Base-by-base conservation (phyloP, 2,113 vertebrate species). In the Microtus richardsoni region DNA sequence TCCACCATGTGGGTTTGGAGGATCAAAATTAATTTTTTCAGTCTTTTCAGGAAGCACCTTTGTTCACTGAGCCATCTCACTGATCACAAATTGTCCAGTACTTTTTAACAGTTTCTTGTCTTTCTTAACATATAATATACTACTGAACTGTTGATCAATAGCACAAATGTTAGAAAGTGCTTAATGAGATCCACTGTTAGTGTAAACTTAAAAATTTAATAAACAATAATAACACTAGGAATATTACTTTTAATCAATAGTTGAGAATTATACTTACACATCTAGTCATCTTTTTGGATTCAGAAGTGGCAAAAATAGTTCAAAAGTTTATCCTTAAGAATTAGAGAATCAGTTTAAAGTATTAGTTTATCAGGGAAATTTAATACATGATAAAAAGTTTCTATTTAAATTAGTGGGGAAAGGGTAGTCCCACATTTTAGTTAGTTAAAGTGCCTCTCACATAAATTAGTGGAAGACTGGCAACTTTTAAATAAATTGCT, bases 231-330 rank as follows among this genome's bases (percentile, higher is more conserved):
- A 68, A 74, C 13, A 64, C 30, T 39, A 74, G 30, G 44, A 86
- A 74, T 82, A 17, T 58, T 92, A 11, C 58, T 92, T 88, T 87
- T 36, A 73, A 83, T 68, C 66, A 92, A 88, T 68, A 74, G 82
- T 24, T 82, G 24, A 83, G 44, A 75, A 74, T 75, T 88, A 66
- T 54, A 74, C 75, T 88, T 95, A 88, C 62, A 11, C 24, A 83
- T 41, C 62, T 74, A 41, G 80, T 6, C 41, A 39, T 22, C 49
- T 60, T 73, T 22, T 60, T 74, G 54, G 58, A 44, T 82, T 73
- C 68, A 71, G 16, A 73, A 89, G 52, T 89, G 24, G 66, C 92
- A 89, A 74, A 73, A 82, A 52, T 49, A 89, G 80, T 89, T 93
- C 60, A 12, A 82, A 89, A 89, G 77, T 89, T 89, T 52, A 41